Evolutionary conservation across 1,140 invertebrate genomes (phyloP).

Genomic region (Euura lappo): DNA sequence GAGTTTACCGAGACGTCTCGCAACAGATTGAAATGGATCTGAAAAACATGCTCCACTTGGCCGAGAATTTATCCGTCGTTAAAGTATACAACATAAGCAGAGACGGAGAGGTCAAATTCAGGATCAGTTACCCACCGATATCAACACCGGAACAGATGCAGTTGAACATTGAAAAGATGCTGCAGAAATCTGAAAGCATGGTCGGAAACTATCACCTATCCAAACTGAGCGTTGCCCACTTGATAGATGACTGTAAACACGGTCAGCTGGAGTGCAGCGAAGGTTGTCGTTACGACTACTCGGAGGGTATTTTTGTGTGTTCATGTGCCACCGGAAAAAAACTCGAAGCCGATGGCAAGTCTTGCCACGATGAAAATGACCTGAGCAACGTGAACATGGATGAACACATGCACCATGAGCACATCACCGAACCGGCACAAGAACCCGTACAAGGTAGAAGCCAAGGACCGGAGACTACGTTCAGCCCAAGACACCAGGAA

Average conservation of each 20-base stretch:
- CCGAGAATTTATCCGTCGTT: slow-evolving; percentile 50
- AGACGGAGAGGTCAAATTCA: slow-evolving; percentile 49
- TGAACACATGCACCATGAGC: slow-evolving; percentile 16
- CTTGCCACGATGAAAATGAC: slow-evolving; percentile 49
- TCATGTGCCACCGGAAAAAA: slow-evolving; percentile 67
- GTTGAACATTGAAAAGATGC: slow-evolving; percentile 44
- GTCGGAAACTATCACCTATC: slow-evolving; percentile 48
- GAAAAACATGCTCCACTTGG: slow-evolving; percentile 49
- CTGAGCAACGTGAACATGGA: slow-evolving; percentile 45
- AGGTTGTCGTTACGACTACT: slow-evolving; percentile 75
- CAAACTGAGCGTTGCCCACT: slow-evolving; percentile 42
- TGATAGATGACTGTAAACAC: slow-evolving; percentile 77
- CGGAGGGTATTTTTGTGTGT: slow-evolving; percentile 68
- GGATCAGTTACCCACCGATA: slow-evolving; percentile 48
- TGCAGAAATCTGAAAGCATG: slow-evolving; percentile 40
- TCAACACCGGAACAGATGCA: slow-evolving; percentile 41
- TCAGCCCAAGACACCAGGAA: slow-evolving; percentile 47
- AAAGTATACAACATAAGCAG: slow-evolving; percentile 69
- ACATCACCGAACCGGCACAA: slow-evolving; percentile 27
- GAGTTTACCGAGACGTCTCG: slow-evolving; percentile 67
- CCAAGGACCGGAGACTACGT: slow-evolving; percentile 52
- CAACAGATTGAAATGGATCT: slow-evolving; percentile 65
- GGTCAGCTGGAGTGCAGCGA: slow-evolving; percentile 79
- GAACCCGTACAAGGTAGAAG: slow-evolving; percentile 50
- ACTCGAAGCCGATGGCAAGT: slow-evolving; percentile 58